Evolutionary conservation across 1,140 invertebrate species (phyloP), one percentile per base, ranked within the genome.

Genomic region (Nasonia vitripennis): DNA sequence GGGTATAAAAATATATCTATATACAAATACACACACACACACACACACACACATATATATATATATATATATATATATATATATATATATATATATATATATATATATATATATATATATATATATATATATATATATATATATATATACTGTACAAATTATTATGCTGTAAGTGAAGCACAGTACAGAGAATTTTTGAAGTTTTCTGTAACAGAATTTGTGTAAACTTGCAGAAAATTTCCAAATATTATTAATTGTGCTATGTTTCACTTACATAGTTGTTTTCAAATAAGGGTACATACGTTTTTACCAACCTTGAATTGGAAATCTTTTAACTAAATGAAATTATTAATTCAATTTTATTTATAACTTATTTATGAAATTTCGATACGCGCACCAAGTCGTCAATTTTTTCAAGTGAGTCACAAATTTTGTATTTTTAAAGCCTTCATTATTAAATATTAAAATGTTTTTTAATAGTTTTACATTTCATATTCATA

Each of bases 401-500:
- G 48, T 12, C 7, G 45, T 83, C 20, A 80, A 68, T 80, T 83
- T 83, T 71, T 78, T 74, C 17, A 6, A 62, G 2, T 71, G 41
- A 83, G n/a, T 74, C 51, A 83, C 37, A 78, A 86, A 86, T 86
- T 78, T 86, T 79, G 27, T 86, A 67, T 75, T 85, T 78, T 81
- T 70, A n/a, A 81, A 85, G 17, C 68, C 34, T 84, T 71, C 23
- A 55, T 74, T 67, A 51, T 85, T 81, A 14, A 75, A 75, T 75
- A 78, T 20, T 37, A 55, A 41, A 74, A 73, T 31, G 41, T 27
- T 82, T 51, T 81, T 62, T 45, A 71, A 48, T 78, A 75, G 34
- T 78, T 75, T 85, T 86, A 78, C 20, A 51, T 55, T 85, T 86
- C 45, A 79, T 74, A 79, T 73, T n/a, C n/a, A 67, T 74, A 86